Evolutionary conservation across 2,797 vertebrate species (phyloP).

Genomic region (Ciconia nigra): DNA sequence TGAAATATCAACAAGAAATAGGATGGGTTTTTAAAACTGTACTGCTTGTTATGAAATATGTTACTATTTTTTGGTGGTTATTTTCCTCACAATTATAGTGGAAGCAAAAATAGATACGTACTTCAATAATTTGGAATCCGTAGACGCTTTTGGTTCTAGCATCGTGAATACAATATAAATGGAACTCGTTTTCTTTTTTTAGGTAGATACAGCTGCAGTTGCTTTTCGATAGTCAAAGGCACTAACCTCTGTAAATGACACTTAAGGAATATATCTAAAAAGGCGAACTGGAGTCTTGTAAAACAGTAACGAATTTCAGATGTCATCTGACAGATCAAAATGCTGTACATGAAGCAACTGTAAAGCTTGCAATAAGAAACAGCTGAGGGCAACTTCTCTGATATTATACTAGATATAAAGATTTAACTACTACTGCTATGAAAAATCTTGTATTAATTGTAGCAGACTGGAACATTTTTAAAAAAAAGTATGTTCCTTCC

Average conservation of each 20-base stretch:
- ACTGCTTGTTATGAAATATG: conserved; percentile 21
- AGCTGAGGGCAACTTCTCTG: conserved; percentile 57
- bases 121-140: conserved; percentile 55
- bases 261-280: conserved; percentile 26
- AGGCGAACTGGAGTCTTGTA: not conserved
- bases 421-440: not conserved
- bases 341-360: not conserved
- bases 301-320: not conserved
- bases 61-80: not conserved
- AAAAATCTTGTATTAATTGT: not conserved
- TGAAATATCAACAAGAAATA: not conserved
- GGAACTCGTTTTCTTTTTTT: conserved; percentile 45
- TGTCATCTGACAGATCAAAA: not conserved
- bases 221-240: conserved; percentile 29
- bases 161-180: conserved; percentile 36
- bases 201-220: conserved; percentile 61
- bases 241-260: conserved; percentile 40
- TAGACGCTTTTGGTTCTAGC: conserved; percentile 29
- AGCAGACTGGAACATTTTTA: not conserved
- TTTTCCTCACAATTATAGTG: conserved; percentile 44
- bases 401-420: not conserved
- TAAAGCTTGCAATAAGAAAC: not conserved
- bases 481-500: not conserved
- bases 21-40: not conserved
- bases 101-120: conserved; percentile 38